Conservation (phyloP, 2,888 invertebrate genomes). For the Polyommatus iphigenia region DNA sequence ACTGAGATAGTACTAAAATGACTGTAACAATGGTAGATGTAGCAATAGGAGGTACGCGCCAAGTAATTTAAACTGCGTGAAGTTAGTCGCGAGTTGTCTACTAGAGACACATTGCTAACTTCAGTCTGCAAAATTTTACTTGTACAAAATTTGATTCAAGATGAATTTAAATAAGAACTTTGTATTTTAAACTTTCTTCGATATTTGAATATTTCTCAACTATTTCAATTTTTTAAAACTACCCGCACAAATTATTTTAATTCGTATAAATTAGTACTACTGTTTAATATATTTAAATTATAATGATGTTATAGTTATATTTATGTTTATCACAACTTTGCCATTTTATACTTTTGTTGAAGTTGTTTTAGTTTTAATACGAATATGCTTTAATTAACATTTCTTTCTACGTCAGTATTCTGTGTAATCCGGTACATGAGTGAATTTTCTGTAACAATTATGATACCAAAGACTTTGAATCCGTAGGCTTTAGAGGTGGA, state of each 20-base stretch:
- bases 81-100: not conserved
- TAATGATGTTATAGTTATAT: constrained; percentile 31
- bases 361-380: constrained; percentile 67
- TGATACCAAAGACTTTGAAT: constrained; percentile 80
- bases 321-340: constrained; percentile 33
- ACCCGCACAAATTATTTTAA: constrained; percentile 31
- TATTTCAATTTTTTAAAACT: not conserved
- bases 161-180: constrained; percentile 1
- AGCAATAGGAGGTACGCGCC: constrained; percentile 5
- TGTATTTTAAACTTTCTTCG: not conserved
- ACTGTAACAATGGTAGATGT: not conserved
- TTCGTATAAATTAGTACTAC: constrained; percentile 5
- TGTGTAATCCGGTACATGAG: constrained; percentile 53
- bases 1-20: constrained; percentile 17
- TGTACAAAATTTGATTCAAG: constrained; percentile 22
- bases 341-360: constrained; percentile 57
- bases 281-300: constrained; percentile 30
- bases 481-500: constrained; percentile 43
- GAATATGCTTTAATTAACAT: constrained; percentile 71
- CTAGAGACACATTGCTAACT: not conserved
- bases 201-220: constrained; percentile 10
- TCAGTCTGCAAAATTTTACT: not conserved
- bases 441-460: constrained; percentile 66
- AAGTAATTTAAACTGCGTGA: not conserved
- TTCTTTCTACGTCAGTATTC: constrained; percentile 72